Evolutionary conservation across 2,113 vertebrate genomes (phyloP), one percentile per base, ranked within the genome.

Genomic region (Pterocles gutturalis): DNA sequence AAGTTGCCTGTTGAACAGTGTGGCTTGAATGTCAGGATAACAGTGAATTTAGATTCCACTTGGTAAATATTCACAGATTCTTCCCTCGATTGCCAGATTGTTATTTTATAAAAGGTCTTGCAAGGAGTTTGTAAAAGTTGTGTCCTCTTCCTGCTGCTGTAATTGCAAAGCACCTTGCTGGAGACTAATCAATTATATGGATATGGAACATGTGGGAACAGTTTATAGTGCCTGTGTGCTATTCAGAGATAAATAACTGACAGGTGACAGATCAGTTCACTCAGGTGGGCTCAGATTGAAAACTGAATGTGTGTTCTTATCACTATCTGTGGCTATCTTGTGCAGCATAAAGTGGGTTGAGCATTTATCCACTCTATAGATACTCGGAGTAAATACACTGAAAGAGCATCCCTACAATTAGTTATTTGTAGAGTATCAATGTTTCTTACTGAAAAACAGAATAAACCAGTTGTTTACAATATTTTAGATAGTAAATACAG

Each of bases 391-490:
- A 79, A 71, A 78, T 62, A 43, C 2, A 12, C 13, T 51, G 7
- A 43, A 79, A 51, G 7, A 22, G 1, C 21, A 29, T 79, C 60
- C 33, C 22, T 69, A 9, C 10, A 31, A 5, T 49, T 45, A 8
- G 11, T 43, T 49, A 0, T 69, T 65, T 66, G 13, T 84, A 45
- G 29, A 0, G 0, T 66, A 31, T 17, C 1, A 26, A 1, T 29
- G 5, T 64, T 87, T 78, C 48, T 81, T 4, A 7, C 15, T 73
- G 55, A 43, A 87, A 75, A 81, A 4, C 19, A 49, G 41, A 48
- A n/a, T 53, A 64, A 81, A 67, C 28, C 2, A 28, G 14, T 87
- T 20, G 4, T 69, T 87, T 46, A 41, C 11, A 45, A 0, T 34
- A 9, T 71, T 87, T 83, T 18, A 21, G 13, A 13, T 72, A 36